Conservation (phyloP, 2,113 vertebrate genomes). For the Pheucticus melanocephalus region DNA sequence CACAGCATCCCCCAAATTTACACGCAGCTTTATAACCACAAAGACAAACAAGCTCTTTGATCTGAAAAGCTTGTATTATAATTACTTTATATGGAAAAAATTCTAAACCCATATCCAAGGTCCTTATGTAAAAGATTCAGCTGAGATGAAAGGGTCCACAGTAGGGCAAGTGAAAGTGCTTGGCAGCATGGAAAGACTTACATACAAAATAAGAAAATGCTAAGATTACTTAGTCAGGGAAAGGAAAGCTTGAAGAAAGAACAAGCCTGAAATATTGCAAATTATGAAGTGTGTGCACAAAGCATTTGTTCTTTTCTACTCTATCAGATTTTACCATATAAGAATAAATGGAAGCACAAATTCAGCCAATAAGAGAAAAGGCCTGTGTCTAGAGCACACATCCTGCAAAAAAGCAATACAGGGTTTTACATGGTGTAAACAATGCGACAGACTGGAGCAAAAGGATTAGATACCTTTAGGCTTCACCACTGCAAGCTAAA, state of each 20-base stretch:
- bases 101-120: neutral
- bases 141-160: constrained; percentile 1
- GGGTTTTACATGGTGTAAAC: neutral
- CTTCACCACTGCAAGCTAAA: neutral
- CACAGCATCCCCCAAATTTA: neutral
- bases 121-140: neutral
- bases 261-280: neutral
- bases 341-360: neutral
- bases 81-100: constrained; percentile 20
- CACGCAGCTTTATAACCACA: neutral
- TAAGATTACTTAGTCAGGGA: neutral
- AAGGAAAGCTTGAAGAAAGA: neutral
- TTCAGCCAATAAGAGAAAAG: neutral
- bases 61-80: neutral
- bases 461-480: neutral
- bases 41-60: constrained; percentile 22
- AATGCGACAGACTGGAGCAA: neutral
- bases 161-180: neutral
- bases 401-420: neutral
- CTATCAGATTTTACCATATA: neutral
- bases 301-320: neutral
- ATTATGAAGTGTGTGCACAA: neutral
- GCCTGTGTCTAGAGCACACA: neutral
- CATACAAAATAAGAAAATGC: constrained; percentile 11
- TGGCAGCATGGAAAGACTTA: neutral